Base-by-base conservation (phyloP, 2,797 vertebrate genomes). In the Dipus sagitta region DNA sequence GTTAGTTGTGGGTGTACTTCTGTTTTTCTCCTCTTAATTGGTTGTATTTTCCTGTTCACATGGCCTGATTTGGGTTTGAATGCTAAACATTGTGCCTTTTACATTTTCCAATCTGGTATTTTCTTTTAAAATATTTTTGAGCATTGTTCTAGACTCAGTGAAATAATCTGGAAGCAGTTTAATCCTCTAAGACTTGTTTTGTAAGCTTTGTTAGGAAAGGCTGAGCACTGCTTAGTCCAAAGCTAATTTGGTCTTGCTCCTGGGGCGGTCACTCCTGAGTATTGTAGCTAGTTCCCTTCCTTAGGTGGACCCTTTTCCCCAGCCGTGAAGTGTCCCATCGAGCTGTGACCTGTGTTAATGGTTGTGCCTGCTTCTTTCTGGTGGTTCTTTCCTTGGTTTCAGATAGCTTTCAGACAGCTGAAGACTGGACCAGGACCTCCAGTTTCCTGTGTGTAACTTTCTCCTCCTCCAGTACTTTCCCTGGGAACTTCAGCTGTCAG, bases 11-110 rank as follows among this genome's bases (percentile, higher is more conserved):
- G 13, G 14, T 58, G 54, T 58, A 58, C 47, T 13, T 87, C 74
- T 52, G 23, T 58, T 52, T 80, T 84, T 17, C 54, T 58, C 54
- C 54, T 58, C 54, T 58, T 58, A 17, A 58, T 58, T 13, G 13
- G 54, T 58, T 58, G 14, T 58, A 18, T 78, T 81, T 77, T 80
- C 14, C 10, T 34, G 21, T 74, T 21, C 32, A 58, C 30, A 32
- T 79, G 18, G 17, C 34, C 71, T 88, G 38, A 86, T 72, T 93
- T 91, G 88, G 91, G 12, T 81, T 81, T 88, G 80, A 38, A 76
- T 81, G 67, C 20, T 18, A 86, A 34, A 74, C 47, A 80, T 70
- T 92, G 34, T 78, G 18, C 68, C 67, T 67, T 92, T 75, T 82
- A 70, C 3, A 18, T 91, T 93, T 82, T 86, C 82, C 1, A 15